Evolutionary conservation across 2,797 vertebrate genomes (phyloP).

Genomic region (Tauraco hartlaubi): DNA sequence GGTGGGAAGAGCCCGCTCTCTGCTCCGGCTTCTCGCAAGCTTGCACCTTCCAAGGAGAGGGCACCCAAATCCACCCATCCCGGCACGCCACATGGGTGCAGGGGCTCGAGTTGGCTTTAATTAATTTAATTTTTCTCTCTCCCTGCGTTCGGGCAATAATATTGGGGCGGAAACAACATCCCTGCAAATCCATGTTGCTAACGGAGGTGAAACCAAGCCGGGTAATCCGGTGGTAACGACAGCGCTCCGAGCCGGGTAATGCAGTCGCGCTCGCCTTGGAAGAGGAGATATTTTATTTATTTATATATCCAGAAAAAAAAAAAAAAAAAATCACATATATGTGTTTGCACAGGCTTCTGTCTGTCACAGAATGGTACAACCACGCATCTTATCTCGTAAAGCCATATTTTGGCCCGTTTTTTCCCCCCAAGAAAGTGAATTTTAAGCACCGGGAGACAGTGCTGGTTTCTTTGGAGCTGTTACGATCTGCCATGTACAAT

Average conservation of each 20-base stretch:
- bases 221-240: conserved; percentile 43
- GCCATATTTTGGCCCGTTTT: conserved; percentile 61
- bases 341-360: conserved; percentile 43
- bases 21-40: not conserved
- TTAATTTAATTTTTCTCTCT: not conserved
- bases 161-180: not conserved
- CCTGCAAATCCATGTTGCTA: conserved; percentile 43
- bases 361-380: conserved; percentile 37
- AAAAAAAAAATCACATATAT: not conserved
- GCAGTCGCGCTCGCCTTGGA: not conserved
- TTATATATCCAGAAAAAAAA: conserved; percentile 16
- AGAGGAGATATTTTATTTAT: conserved; percentile 57
- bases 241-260: not conserved
- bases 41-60: not conserved
- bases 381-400: conserved; percentile 57
- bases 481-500: conserved; percentile 72
- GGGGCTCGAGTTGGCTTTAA: not conserved
- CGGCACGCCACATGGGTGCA: not conserved
- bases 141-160: not conserved
- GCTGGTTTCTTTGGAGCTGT: conserved; percentile 73
- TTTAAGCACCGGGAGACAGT: conserved; percentile 62
- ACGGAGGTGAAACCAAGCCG: conserved; percentile 44
- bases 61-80: not conserved
- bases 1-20: not conserved
- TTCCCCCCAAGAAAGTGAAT: conserved; percentile 53